These are phyloP conservation scores for Dexiosoma caninum DNA, from an alignment of 2,888 invertebrate genomes.

Conservation along the genomic window DNA sequence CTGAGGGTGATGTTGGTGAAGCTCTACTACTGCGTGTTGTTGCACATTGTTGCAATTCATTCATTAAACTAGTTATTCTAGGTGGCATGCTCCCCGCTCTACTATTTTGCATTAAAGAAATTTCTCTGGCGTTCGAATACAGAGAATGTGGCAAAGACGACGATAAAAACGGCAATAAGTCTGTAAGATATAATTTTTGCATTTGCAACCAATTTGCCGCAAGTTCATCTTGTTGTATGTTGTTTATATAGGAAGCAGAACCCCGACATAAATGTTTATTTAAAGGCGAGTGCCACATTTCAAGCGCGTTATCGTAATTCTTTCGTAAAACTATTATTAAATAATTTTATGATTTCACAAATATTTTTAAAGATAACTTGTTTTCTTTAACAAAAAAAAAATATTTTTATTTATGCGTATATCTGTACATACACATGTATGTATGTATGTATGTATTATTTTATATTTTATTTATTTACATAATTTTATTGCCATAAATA, in stretches of 20 bases:
- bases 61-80: slow-evolving; percentile 15
- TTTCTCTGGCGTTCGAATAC: neutral
- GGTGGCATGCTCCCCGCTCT: neutral
- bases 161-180: slow-evolving; percentile 2
- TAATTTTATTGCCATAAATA: neutral
- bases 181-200: slow-evolving; percentile 40
- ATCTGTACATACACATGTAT: neutral
- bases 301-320: neutral
- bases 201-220: slow-evolving; percentile 39
- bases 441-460: neutral
- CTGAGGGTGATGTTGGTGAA: neutral
- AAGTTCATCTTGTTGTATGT: slow-evolving; percentile 13
- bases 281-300: slow-evolving; percentile 42
- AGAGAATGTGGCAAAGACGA: neutral
- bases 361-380: neutral
- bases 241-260: neutral
- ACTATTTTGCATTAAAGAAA: slow-evolving; percentile 9
- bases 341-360: neutral
- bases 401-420: neutral
- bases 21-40: neutral
- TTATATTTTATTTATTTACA: slow-evolving; percentile 2
- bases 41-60: slow-evolving; percentile 46
- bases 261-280: slow-evolving; percentile 22
- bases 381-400: neutral
- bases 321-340: neutral